Base-by-base conservation (phyloP, 35 echinoderm and acorn worm genomes). In the Anneissia japonica region DNA sequence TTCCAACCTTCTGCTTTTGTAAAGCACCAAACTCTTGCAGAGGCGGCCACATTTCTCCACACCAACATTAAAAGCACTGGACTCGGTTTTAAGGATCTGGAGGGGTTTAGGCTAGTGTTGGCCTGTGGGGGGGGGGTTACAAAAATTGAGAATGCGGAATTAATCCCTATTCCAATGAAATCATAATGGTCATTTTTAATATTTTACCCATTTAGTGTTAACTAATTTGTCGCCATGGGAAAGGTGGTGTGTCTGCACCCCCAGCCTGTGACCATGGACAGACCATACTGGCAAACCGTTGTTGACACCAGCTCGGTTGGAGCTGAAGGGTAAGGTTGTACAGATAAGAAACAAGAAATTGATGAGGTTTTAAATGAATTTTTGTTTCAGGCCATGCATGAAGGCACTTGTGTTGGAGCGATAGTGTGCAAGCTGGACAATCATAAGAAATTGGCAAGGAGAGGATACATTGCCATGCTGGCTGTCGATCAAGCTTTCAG, bases 361-460 rank as follows among this genome's bases (percentile, higher is more conserved):
- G 30, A 83, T 30, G 26, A 0, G 34, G 38, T 83, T 35, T 32
- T 83, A n/a, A 0, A 35, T 56, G 37, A 86, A 31, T 31, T 43
- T 86, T 85, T 31, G 41, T 83, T 86, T 26, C 30, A 97, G 95
- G 95, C 95, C 7, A 97, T 97, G 95, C 82, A 93, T 93, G 88
- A 79, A 86, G 81, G 81, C 16, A 76, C 46, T 0, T 97, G 95
- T 89, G 95, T 97, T 0, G 95, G 95, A 31, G 95, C 95, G 7
- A 97, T 97, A 72, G 95, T 97, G 32, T 97, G 95, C 74, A 97
- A 97, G 77, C 74, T 97, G 85, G 95, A 97, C 86, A 89, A 93
- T 37, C 95, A 97, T 55, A 97, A 97, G 80, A 97, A 97, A 89
- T 87, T 97, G 86, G 89, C 84, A 32, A 81, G 89, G 38, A 74